Percentiles rank a stretch among this genome's conserved stretches.
Evolutionary conservation across 2,888 invertebrate genomes (phyloP).

Genomic region (Protophormia terraenovae): DNA sequence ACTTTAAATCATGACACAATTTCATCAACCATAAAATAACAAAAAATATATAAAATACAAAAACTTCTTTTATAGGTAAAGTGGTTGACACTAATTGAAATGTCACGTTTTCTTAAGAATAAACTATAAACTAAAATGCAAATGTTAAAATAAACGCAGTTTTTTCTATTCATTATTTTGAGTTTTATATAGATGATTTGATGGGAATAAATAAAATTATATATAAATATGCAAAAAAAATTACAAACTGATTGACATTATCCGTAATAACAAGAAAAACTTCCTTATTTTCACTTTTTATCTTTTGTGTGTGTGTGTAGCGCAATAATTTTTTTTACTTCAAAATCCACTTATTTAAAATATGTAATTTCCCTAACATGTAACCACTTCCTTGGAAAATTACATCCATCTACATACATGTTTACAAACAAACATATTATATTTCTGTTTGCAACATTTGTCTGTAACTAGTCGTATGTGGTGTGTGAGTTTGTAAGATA

Average conservation of each 20-base stretch:
- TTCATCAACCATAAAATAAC: slow-evolving; percentile 49
- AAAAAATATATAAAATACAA: not conserved
- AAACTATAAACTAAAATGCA: not conserved
- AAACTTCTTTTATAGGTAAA: slow-evolving; percentile 1
- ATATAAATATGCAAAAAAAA: not conserved
- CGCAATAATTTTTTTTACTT: slow-evolving; percentile 18
- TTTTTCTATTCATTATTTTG: not conserved
- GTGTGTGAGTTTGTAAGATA: not conserved
- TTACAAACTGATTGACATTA: slow-evolving; percentile 40
- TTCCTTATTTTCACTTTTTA: slow-evolving; percentile 57
- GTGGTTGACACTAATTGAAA: slow-evolving; percentile 56
- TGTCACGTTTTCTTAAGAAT: slow-evolving; percentile 53
- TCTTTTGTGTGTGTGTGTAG: not conserved
- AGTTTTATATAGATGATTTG: not conserved
- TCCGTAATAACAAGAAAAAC: slow-evolving; percentile 20
- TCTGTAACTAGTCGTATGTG: not conserved
- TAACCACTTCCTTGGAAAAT: slow-evolving; percentile 65
- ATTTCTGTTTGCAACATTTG: slow-evolving; percentile 27
- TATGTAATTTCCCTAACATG: slow-evolving; percentile 56
- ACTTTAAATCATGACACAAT: slow-evolving; percentile 71
- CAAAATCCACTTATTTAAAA: slow-evolving; percentile 26
- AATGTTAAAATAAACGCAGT: not conserved
- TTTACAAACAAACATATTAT: slow-evolving; percentile 14
- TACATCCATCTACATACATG: not conserved
- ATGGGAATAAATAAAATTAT: not conserved